Percentiles rank a stretch among this genome's conserved stretches.
Conservation (phyloP, 1,140 invertebrate species). For the Gryon sp. region DNA sequence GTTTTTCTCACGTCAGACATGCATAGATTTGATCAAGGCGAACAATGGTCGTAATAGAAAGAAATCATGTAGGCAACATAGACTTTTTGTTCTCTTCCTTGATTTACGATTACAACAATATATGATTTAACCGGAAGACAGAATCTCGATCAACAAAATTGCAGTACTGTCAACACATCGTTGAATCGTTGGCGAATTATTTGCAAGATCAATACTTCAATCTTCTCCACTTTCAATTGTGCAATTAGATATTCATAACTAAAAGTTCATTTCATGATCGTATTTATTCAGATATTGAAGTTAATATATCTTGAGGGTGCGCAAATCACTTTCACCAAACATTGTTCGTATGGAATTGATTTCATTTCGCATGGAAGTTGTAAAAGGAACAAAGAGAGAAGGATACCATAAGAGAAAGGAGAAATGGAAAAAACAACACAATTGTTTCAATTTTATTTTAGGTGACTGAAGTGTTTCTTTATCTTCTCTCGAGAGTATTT, state of each 20-base stretch:
- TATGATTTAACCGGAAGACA: conserved; percentile 29
- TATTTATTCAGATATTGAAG: conserved; percentile 4
- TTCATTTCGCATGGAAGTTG: no score
- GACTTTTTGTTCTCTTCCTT: conserved; percentile 41
- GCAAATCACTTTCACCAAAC: no score
- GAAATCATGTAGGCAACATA: conserved; percentile 52
- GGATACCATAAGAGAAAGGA: no score
- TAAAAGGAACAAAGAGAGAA: no score
- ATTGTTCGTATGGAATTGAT: no score
- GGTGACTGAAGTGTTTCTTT: no score
- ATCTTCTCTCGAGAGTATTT: no score
- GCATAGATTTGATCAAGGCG: conserved; percentile 42
- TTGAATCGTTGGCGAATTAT: conserved; percentile 41
- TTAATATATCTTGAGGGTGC: no score
- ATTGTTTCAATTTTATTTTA: no score
- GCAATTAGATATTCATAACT: conserved; percentile 48
- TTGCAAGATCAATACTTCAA: conserved; percentile 53
- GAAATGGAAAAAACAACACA: no score
- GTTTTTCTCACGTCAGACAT: conserved; percentile 37
- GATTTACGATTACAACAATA: conserved; percentile 43
- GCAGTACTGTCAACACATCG: conserved; percentile 34
- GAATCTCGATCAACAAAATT: conserved; percentile 28
- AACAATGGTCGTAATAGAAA: conserved; percentile 53
- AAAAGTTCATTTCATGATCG: conserved; percentile 26
- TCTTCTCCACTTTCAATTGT: conserved; percentile 34